Evolutionary conservation across 1,140 invertebrate genomes (phyloP), one percentile per base, ranked within the genome.

Genomic region (Lepidurus packardi): DNA sequence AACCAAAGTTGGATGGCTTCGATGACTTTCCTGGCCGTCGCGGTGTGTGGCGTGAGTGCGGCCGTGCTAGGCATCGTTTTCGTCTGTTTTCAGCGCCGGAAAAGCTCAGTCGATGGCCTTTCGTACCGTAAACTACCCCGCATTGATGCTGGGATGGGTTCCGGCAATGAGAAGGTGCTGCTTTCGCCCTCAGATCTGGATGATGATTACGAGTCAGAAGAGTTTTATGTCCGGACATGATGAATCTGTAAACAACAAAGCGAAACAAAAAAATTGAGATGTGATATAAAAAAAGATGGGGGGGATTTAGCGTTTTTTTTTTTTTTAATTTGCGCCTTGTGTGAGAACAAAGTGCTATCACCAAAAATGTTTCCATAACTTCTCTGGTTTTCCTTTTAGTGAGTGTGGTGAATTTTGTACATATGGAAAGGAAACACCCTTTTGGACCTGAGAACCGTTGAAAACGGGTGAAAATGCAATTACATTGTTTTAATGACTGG

Each of bases 11-110:
- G 53, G 53, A 65, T 21, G 21, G 53, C 53, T 65, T 65, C 53
- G 53, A 65, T 65, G 53, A 65, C 53, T 65, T 65, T 65, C 13
- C 13, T 65, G 53, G 53, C 53, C 16, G 53, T 65, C 9, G 21
- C 21, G 16, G 53, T 65, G 16, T 65, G 53, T 65, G 53, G 53
- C 16, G 53, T 65, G 53, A 65, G 53, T 65, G n/a, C 53, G 53
- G 53, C 53, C 9, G 21, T 65, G 53, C 53, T 65, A 65, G 53
- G 53, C 6, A 21, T 65, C 9, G 53, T 65, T 65, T 65, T 65
- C 21, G 1, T 65, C 13, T 65, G 53, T 65, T 16, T 65, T 3
- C 53, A 65, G 53, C 53, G 53, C 53, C 53, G 53, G 21, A 65
- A 21, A 65, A 65, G 21, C 3, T 65, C 53, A 21, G 53, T 65